Evolutionary conservation across 2,113 vertebrate species (phyloP).

Genomic region (Siniperca chuatsi): DNA sequence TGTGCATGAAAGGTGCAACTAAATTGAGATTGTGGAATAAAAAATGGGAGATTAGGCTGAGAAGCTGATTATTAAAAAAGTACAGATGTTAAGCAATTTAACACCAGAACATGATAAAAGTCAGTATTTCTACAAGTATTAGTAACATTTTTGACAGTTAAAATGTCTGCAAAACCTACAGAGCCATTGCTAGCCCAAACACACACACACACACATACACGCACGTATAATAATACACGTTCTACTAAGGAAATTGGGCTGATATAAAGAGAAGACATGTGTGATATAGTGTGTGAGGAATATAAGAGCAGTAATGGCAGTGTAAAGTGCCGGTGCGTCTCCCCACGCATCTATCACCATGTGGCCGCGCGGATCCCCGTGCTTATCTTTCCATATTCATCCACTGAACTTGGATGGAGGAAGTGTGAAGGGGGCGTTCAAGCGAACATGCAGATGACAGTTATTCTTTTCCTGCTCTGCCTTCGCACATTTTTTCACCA

Average conservation of each 20-base stretch:
- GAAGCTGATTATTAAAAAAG: neutral
- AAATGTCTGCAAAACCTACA: neutral
- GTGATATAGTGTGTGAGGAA: neutral
- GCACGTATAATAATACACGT: neutral
- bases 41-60: neutral
- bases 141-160: neutral
- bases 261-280: neutral
- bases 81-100: neutral
- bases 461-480: constrained; percentile 1
- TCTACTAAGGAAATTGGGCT: neutral
- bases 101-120: neutral
- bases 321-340: constrained; percentile 40
- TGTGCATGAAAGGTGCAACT: neutral
- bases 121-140: neutral
- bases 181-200: neutral
- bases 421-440: neutral
- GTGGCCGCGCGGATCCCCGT: constrained; percentile 50
- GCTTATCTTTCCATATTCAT: constrained; percentile 27
- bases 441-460: constrained; percentile 34
- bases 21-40: neutral
- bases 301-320: constrained; percentile 26
- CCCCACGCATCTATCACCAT: constrained; percentile 50
- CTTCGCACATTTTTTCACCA: constrained; percentile 17
- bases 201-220: neutral
- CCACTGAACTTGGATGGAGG: constrained; percentile 39